Evolutionary conservation across 2,113 vertebrate species (phyloP), one percentile per base, ranked within the genome.

Genomic region (Centropristis striata): DNA sequence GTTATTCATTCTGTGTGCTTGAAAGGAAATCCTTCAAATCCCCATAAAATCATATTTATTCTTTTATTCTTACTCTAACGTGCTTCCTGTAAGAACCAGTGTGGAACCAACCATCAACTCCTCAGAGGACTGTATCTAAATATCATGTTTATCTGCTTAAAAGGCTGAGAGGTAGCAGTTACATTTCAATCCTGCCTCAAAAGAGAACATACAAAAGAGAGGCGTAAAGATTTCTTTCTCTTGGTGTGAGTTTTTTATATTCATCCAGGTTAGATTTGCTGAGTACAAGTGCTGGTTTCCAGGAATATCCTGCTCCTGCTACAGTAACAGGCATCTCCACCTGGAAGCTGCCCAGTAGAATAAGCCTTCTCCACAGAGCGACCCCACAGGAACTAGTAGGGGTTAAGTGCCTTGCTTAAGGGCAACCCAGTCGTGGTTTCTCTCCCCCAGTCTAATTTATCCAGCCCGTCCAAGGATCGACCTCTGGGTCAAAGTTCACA

Each of bases 21-120:
- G 54, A 81, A 65, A 71, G 37, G 53, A 86, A 86, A 89, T 86
- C 78, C 78, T 67, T 78, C 36, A 53, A 68, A 82, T 86, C 78
- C 70, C 64, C 55, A 72, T 57, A 51, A 85, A 82, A 74, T 86
- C 54, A 44, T n/a, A 49, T 75, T 74, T 15, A 23, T 50, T 46
- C 57, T 70, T 61, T 78, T 74, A 75, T 75, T 80, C n/a, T 41
- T 47, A 50, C 4, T 81, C 41, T 46, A 60, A 73, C 59, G 54
- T 67, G 53, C 10, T 63, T 74, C 18, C 61, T 32, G 18, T 76
- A 60, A 80, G 44, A 88, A 70, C 74, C 59, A 20, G 47, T 4
- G 15, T 58, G 41, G 13, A 79, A 63, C n/a, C 53, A 61, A n/a
- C 39, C 11, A 60, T 2, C 16, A 55, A 47, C 54, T 63, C 46